phyloP scores from a whole-genome alignment of 2,888 invertebrate species.

The Cecidostiba fungosa region DNA sequence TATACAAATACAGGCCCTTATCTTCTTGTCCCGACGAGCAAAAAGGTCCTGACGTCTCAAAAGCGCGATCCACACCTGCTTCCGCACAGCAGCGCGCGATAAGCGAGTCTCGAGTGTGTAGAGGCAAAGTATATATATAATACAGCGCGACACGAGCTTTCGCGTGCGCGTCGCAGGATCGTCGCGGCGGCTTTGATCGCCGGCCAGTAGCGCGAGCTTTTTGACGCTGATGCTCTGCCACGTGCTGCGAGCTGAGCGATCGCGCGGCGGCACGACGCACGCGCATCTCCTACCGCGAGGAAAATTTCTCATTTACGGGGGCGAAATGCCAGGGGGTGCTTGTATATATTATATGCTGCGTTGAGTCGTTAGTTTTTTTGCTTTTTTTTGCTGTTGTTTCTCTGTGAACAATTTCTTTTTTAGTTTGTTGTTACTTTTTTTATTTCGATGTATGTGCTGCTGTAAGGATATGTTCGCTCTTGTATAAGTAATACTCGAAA shows the following conservation, averaged over 20 bases:
- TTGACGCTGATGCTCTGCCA: neutral
- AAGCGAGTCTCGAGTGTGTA: neutral
- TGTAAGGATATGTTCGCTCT: too few relatives aligned
- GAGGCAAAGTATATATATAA: neutral
- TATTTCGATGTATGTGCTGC: too few relatives aligned
- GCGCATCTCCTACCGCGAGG: conserved; percentile 25
- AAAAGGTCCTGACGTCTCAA: neutral
- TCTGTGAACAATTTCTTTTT: too few relatives aligned
- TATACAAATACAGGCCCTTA: neutral
- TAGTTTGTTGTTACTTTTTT: too few relatives aligned
- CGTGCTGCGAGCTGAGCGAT: conserved; percentile 30
- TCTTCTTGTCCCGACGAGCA: neutral
- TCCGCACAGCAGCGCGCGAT: conserved; percentile 1
- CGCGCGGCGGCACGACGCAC: conserved; percentile 24
- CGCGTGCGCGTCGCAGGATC: conserved; percentile 42
- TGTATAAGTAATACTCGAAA: too few relatives aligned
- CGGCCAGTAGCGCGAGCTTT: conserved; percentile 45
- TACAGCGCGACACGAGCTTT: neutral
- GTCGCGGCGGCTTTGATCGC: conserved; percentile 59
- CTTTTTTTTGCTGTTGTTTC: too few relatives aligned
- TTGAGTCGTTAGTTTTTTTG: too few relatives aligned
- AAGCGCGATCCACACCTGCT: neutral
- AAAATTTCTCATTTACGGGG: neutral
- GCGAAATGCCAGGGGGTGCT: neutral
- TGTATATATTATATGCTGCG: too few relatives aligned